These are phyloP conservation scores for Conistra vaccinii DNA, from an alignment of 2,888 invertebrate genomes.

Conservation along the genomic window DNA sequence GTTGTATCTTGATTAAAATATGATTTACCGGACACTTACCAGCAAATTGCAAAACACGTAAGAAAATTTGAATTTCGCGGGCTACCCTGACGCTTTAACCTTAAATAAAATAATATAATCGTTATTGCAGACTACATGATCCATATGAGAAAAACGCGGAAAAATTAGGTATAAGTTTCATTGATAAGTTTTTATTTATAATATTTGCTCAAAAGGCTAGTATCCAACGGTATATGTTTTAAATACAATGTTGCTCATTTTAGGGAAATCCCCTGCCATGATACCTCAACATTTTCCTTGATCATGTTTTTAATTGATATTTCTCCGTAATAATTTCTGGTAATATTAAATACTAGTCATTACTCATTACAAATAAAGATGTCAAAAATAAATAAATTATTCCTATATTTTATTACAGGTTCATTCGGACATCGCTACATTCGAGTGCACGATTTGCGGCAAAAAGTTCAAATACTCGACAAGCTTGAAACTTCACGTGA, in stretches of 20 bases:
- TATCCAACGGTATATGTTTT: background rate
- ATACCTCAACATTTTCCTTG: background rate
- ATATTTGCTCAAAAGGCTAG: conserved; percentile 1
- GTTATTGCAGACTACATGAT: background rate
- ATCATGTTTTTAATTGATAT: background rate
- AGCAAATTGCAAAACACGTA: no score
- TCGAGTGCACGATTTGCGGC: conserved; percentile 70
- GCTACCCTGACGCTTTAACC: no score
- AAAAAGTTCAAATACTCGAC: conserved; percentile 72
- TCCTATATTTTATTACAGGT: background rate
- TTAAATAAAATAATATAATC: background rate
- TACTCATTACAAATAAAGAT: background rate
- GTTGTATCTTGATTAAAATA: no score
- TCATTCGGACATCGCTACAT: conserved; percentile 54
- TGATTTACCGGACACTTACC: no score
- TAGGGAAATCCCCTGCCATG: conserved; percentile 14
- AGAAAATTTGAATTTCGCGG: no score
- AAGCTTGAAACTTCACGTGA: conserved; percentile 70
- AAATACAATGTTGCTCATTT: background rate
- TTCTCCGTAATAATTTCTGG: background rate
- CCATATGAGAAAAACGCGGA: background rate
- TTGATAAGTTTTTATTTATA: background rate
- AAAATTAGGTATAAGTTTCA: background rate
- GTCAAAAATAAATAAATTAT: background rate
- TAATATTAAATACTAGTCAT: background rate